A percentile compares a stretch with the other conserved stretches of the same genome.
Conservation (phyloP, 1,140 invertebrate genomes). For the Drosophila sulfurigaster region DNA sequence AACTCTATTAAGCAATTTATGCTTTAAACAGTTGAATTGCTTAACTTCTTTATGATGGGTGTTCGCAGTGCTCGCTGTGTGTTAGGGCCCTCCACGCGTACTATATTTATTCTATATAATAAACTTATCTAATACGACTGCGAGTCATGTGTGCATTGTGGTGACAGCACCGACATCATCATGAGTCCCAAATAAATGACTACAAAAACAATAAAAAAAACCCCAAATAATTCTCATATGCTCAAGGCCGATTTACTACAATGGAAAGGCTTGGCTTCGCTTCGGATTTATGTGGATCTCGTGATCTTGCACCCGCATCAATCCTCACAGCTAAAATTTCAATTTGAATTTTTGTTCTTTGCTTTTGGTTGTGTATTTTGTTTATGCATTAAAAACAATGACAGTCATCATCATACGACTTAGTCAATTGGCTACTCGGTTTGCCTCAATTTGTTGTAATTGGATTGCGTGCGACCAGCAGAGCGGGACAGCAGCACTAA, state of each 20-base stretch:
- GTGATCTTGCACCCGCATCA: slow-evolving; percentile 13
- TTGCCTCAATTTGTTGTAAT: slow-evolving; percentile 49
- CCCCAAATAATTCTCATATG: background rate
- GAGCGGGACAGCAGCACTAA: background rate
- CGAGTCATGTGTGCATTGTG: slow-evolving; percentile 19
- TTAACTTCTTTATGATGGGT: slow-evolving; percentile 71
- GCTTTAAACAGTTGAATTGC: slow-evolving; percentile 71
- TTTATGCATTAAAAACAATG: slow-evolving; percentile 32
- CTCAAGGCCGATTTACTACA: slow-evolving; percentile 15
- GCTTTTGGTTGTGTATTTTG: background rate
- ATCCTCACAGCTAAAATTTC: background rate
- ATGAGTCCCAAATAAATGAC: background rate
- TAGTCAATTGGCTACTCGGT: slow-evolving; percentile 33
- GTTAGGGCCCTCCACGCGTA: slow-evolving; percentile 51
- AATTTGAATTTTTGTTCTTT: background rate
- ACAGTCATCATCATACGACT: slow-evolving; percentile 37
- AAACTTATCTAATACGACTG: slow-evolving; percentile 72
- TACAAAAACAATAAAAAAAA: background rate
- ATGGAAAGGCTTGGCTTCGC: slow-evolving; percentile 10
- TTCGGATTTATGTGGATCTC: background rate
- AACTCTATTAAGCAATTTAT: slow-evolving; percentile 79
- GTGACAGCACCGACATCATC: slow-evolving; percentile 32
- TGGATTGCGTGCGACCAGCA: slow-evolving; percentile 46
- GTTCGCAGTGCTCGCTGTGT: background rate
- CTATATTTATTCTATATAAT: slow-evolving; percentile 67